Evolutionary conservation across 2,888 invertebrate species (phyloP).

Genomic region (Idaea aversata): DNA sequence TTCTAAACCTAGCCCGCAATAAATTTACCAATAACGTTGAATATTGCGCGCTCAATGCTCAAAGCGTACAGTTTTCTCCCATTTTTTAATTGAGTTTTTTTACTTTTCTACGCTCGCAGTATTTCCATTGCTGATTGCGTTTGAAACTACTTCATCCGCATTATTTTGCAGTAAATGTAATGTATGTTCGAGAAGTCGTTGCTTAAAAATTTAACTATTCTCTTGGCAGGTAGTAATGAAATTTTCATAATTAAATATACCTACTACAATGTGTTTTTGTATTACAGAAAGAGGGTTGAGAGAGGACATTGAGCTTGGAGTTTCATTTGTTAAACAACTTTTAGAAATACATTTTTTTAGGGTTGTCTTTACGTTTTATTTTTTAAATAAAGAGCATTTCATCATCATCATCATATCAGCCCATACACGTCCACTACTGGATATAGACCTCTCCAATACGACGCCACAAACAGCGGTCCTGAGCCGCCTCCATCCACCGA

Average conservation of each 20-base stretch:
- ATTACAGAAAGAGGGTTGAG: no score
- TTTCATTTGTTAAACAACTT: no score
- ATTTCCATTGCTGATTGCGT: not conserved
- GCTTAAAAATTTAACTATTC: not conserved
- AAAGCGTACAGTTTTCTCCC: not conserved
- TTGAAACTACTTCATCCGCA: not conserved
- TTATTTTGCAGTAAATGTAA: not conserved
- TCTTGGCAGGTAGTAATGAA: not conserved
- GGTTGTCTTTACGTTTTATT: no score
- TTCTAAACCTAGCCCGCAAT: not conserved
- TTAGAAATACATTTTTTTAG: no score
- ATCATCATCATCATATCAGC: no score
- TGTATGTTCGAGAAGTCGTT: not conserved
- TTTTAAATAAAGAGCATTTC: no score
- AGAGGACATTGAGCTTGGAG: no score
- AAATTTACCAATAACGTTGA: not conserved
- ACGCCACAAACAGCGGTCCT: no score
- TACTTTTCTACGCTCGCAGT: not conserved
- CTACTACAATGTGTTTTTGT: no score
- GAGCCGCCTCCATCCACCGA: no score
- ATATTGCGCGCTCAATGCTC: not conserved
- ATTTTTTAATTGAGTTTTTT: not conserved
- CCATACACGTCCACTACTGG: no score
- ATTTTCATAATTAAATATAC: not conserved
- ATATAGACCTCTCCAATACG: no score